A percentile compares a stretch with the other conserved stretches of the same genome.
phyloP scores from a whole-genome alignment of 2,113 vertebrate species.

The Etia nguti region DNA sequence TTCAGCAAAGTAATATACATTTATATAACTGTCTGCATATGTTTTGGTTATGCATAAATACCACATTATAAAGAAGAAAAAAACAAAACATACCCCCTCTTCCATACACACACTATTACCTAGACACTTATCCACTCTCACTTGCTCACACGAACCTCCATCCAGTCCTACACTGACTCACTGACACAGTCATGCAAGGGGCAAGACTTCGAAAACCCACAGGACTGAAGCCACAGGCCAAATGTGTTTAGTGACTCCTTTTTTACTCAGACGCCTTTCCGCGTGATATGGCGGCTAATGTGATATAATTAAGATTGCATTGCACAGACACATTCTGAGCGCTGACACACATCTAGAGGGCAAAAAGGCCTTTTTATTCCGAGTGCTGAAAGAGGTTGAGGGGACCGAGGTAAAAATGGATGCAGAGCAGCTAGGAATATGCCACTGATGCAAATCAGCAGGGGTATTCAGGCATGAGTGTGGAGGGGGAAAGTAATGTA shows the following conservation, averaged over 20 bases:
- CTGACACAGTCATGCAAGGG: slow-evolving; percentile 2
- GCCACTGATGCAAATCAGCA: slow-evolving; percentile 24
- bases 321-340: slow-evolving; percentile 30
- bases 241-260: slow-evolving; percentile 63
- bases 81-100: neutral
- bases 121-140: neutral
- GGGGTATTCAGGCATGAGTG: neutral
- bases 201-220: slow-evolving; percentile 24
- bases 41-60: neutral
- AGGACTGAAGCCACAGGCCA: slow-evolving; percentile 47
- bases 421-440: neutral
- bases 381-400: neutral
- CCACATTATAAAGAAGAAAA: neutral
- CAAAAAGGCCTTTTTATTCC: slow-evolving; percentile 1
- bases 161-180: slow-evolving; percentile 14
- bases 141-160: neutral
- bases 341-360: slow-evolving; percentile 54
- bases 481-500: neutral
- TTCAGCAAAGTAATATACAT: slow-evolving; percentile 10
- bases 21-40: neutral
- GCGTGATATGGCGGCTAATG: slow-evolving; percentile 59
- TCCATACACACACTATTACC: neutral
- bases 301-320: slow-evolving; percentile 48
- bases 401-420: neutral
- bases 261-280: slow-evolving; percentile 54